Evolutionary conservation across 1,140 invertebrate genomes (phyloP).

Genomic region (Cherax quadricarinatus): DNA sequence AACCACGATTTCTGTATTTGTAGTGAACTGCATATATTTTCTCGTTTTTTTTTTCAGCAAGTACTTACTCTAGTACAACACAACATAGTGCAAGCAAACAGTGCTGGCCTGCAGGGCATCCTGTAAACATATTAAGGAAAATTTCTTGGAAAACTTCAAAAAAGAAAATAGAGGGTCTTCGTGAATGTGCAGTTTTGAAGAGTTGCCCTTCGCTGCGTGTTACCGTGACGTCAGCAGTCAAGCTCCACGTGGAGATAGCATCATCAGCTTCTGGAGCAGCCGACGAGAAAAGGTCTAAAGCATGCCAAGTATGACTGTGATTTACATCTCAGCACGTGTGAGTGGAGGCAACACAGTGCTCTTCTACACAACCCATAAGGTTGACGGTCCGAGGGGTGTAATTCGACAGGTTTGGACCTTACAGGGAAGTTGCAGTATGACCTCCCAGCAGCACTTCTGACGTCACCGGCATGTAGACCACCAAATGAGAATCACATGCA

Average conservation of each 20-base stretch:
- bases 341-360: not conserved
- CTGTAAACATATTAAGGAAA: not conserved
- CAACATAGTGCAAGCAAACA: too few species aligned
- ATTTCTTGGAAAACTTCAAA: not conserved
- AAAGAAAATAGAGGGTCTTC: not conserved
- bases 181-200: too few species aligned
- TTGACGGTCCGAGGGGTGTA: not conserved
- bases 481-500: slow-evolving; percentile 49
- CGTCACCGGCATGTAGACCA: slow-evolving; percentile 12
- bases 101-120: too few species aligned
- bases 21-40: too few species aligned
- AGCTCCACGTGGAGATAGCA: slow-evolving; percentile 35
- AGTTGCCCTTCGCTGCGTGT: too few species aligned
- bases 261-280: slow-evolving; percentile 19
- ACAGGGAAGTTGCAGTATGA: not conserved
- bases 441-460: not conserved
- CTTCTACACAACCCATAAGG: not conserved
- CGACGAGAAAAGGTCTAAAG: slow-evolving; percentile 3
- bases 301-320: slow-evolving; percentile 42
- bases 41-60: too few species aligned
- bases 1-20: too few species aligned
- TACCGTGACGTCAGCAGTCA: slow-evolving; percentile 8
- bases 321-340: slow-evolving; percentile 37
- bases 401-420: not conserved
- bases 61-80: too few species aligned